Percentiles rank a stretch among this genome's conserved stretches.
phyloP scores from a whole-genome alignment of 1,140 invertebrate species.

The Pseudomyrmex gracilis region DNA sequence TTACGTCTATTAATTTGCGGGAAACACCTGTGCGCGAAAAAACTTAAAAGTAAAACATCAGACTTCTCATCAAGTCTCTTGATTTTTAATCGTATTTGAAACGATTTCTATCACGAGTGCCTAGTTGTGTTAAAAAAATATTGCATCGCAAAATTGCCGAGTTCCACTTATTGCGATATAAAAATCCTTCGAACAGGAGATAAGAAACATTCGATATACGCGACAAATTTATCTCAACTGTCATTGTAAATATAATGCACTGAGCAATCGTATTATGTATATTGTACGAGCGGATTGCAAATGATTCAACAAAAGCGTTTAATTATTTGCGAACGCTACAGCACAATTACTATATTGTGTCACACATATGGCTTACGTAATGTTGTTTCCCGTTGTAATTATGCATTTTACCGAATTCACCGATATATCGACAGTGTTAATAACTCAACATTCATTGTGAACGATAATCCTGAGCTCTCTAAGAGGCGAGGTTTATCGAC shows the following conservation, averaged over 20 bases:
- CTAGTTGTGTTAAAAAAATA: no score
- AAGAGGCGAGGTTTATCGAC: slow-evolving; percentile 42
- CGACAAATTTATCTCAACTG: slow-evolving; percentile 6
- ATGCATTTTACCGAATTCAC: slow-evolving; percentile 35
- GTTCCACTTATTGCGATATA: no score
- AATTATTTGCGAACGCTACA: slow-evolving; percentile 33
- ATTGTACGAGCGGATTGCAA: slow-evolving; percentile 16
- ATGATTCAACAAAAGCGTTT: slow-evolving; percentile 27
- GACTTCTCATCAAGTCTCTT: no score
- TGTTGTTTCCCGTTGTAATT: slow-evolving; percentile 40
- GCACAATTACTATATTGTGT: slow-evolving; percentile 10
- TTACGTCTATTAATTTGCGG: not conserved
- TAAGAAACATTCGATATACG: slow-evolving; percentile 6
- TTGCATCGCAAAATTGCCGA: no score
- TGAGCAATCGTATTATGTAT: slow-evolving; percentile 9
- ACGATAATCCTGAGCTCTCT: slow-evolving; percentile 27
- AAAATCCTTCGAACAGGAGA: no score
- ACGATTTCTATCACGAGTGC: no score
- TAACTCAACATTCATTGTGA: slow-evolving; percentile 47
- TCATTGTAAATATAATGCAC: slow-evolving; percentile 14
- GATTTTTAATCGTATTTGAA: no score
- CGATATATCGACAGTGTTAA: slow-evolving; percentile 31
- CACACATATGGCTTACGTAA: slow-evolving; percentile 29
- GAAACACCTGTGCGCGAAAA: not conserved
- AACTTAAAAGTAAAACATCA: not conserved